phyloP scores from a whole-genome alignment of 2,797 vertebrate species.

The Hozukius guyotensis region DNA sequence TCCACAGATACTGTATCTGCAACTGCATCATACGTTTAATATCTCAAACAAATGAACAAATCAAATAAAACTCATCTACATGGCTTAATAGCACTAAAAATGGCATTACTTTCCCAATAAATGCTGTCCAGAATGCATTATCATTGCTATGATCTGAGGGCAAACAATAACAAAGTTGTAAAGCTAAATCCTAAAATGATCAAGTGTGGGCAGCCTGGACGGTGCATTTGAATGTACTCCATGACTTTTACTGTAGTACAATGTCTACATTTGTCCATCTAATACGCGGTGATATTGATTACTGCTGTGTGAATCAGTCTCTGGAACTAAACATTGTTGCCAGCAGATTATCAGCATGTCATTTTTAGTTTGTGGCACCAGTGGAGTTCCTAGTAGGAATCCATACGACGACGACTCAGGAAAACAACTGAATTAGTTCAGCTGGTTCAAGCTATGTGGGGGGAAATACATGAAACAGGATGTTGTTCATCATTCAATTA shows the following conservation, averaged over 20 bases:
- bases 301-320: not conserved
- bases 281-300: not conserved
- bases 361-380: not conserved
- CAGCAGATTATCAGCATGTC: not conserved
- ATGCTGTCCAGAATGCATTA: not conserved
- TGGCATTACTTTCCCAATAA: not conserved
- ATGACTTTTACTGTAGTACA: not conserved
- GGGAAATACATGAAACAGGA: not conserved
- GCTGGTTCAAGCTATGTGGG: not conserved
- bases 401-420: not conserved
- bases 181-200: not conserved
- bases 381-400: not conserved
- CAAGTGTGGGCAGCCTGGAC: not conserved
- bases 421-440: not conserved
- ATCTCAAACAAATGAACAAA: rapidly evolving
- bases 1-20: not conserved
- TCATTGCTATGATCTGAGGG: not conserved
- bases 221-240: not conserved
- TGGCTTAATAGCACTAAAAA: not conserved
- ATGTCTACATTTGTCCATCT: not conserved
- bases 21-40: no score
- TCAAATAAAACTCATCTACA: not conserved
- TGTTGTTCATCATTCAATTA: not conserved
- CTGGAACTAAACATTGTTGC: not conserved
- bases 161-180: no score